phyloP scores from a whole-genome alignment of 2,888 invertebrate species.

The Creontiades dilutus region DNA sequence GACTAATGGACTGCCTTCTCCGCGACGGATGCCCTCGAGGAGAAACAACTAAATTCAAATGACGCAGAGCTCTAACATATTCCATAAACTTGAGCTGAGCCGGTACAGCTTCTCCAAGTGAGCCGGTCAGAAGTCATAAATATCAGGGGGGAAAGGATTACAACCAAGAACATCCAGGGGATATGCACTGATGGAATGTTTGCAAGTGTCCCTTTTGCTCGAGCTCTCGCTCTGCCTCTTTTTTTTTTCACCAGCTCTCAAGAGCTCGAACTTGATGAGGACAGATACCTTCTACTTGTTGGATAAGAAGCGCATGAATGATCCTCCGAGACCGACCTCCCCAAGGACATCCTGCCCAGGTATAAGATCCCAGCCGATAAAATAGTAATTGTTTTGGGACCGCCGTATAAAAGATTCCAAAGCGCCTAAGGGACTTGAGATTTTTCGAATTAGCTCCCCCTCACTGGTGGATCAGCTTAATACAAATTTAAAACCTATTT shows the following conservation, averaged over 20 bases:
- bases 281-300: constrained; percentile 25
- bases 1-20: neutral
- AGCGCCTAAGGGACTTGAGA: constrained; percentile 5
- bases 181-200: constrained; percentile 36
- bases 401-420: constrained; percentile 21
- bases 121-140: neutral
- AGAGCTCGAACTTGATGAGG: constrained; percentile 2
- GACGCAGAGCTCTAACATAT: neutral
- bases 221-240: neutral
- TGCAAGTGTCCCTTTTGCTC: constrained; percentile 34
- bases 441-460: neutral
- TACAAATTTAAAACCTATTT: constrained; percentile 55
- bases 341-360: constrained; percentile 41
- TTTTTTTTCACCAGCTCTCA: neutral
- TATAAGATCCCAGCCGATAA: constrained; percentile 40
- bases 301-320: constrained; percentile 39
- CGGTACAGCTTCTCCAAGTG: constrained; percentile 16
- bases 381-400: constrained; percentile 40
- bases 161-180: constrained; percentile 10
- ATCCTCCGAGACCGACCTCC: constrained; percentile 24
- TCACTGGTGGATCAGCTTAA: neutral
- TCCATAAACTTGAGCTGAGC: constrained; percentile 11
- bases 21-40: constrained; percentile 28
- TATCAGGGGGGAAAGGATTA: constrained; percentile 15
- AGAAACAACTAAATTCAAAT: constrained; percentile 26